Percentiles rank a stretch among this genome's conserved stretches.
These are phyloP conservation scores for Psilanteris sp. DNA, from an alignment of 1,140 invertebrate genomes.

Conservation along the genomic window DNA sequence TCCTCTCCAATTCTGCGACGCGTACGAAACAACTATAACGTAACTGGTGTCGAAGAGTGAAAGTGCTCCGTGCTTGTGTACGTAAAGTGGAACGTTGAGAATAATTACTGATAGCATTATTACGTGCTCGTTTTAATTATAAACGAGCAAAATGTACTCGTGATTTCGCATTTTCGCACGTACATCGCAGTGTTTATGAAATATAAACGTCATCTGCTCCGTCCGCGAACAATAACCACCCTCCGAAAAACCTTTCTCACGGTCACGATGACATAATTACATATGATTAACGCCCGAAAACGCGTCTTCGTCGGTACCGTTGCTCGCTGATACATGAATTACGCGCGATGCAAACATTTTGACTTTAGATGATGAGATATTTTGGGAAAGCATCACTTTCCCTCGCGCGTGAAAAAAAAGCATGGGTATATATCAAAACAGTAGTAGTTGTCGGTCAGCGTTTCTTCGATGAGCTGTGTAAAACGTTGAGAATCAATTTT, in stretches of 20 bases:
- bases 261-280: slow-evolving; percentile 40
- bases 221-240: slow-evolving; percentile 18
- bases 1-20: neutral
- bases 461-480: too few species aligned
- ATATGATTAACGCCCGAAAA: slow-evolving; percentile 13
- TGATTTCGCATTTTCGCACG: slow-evolving; percentile 37
- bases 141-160: slow-evolving; percentile 31
- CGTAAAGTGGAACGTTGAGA: slow-evolving; percentile 56
- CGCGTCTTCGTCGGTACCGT: slow-evolving; percentile 4
- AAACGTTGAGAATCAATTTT: too few species aligned
- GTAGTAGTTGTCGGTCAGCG: too few species aligned
- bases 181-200: slow-evolving; percentile 39
- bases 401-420: too few species aligned
- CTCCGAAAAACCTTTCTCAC: slow-evolving; percentile 21
- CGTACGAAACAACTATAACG: slow-evolving; percentile 42
- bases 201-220: slow-evolving; percentile 30
- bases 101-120: slow-evolving; percentile 55
- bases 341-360: neutral
- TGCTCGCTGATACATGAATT: neutral
- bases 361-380: neutral
- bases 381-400: too few species aligned
- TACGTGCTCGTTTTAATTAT: slow-evolving; percentile 58
- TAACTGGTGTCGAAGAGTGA: slow-evolving; percentile 63
- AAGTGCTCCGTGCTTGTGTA: slow-evolving; percentile 39
- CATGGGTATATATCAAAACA: too few species aligned